These are phyloP conservation scores for Protomyctophum bolini DNA, from an alignment of 2,113 vertebrate species.

Conservation along the genomic window DNA sequence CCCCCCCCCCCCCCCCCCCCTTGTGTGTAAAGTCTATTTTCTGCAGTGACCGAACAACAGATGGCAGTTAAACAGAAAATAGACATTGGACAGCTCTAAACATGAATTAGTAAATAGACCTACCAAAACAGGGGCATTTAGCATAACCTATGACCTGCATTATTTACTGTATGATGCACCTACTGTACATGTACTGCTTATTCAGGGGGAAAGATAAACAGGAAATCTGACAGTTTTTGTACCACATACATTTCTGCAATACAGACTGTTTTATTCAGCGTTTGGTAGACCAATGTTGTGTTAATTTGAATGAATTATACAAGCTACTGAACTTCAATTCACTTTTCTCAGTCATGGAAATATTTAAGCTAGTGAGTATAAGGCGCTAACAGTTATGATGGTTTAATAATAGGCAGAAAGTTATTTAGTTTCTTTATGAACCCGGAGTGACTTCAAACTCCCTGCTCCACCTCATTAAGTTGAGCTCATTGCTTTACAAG, in stretches of 20 bases:
- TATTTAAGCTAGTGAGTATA: neutral
- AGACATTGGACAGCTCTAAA: slow-evolving; percentile 1
- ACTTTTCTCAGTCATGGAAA: neutral
- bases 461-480: neutral
- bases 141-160: too few species aligned
- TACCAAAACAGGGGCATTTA: too few species aligned
- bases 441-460: neutral
- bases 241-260: too few species aligned
- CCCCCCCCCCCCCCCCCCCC: too few species aligned
- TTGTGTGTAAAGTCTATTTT: too few species aligned
- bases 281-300: neutral
- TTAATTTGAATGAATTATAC: slow-evolving; percentile 16
- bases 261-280: too few species aligned
- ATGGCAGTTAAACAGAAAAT: slow-evolving; percentile 42
- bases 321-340: neutral
- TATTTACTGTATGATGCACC: too few species aligned
- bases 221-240: too few species aligned
- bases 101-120: too few species aligned
- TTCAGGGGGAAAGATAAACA: too few species aligned
- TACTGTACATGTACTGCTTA: too few species aligned
- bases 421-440: neutral
- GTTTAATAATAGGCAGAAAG: neutral
- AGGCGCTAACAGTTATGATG: neutral
- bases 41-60: neutral
- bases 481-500: slow-evolving; percentile 7